phyloP scores from a whole-genome alignment of 1,140 invertebrate genomes.

The Drosophila pachea region DNA sequence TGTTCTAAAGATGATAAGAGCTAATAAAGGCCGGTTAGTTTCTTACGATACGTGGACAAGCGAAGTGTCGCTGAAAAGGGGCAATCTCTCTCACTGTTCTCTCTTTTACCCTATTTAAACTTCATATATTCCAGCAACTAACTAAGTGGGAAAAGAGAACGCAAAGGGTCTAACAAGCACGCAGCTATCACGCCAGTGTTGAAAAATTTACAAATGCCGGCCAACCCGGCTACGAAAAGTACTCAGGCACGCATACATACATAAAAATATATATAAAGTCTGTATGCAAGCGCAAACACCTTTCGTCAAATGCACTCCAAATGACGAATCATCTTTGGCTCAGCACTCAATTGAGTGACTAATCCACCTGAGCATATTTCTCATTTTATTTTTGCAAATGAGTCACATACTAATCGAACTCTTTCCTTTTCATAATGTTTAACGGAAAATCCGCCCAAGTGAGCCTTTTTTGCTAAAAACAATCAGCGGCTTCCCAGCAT shows the following conservation, averaged over 20 bases:
- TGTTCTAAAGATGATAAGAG: conserved; percentile 31
- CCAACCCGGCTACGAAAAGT: background rate
- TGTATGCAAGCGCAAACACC: conserved; percentile 26
- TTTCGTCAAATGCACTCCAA: conserved; percentile 38
- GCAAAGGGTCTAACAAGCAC: conserved; percentile 13
- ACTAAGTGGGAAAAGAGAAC: conserved; percentile 8
- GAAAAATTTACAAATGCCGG: conserved; percentile 24
- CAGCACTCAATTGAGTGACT: conserved; percentile 39
- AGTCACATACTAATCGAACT: conserved; percentile 33
- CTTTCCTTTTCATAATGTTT: conserved; percentile 20
- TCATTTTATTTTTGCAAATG: conserved; percentile 9
- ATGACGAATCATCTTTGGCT: conserved; percentile 40
- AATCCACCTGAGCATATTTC: conserved; percentile 34
- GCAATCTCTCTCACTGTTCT: conserved; percentile 2
- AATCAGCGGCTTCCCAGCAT: conserved; percentile 28
- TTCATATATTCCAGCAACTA: conserved; percentile 11
- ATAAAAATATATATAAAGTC: background rate
- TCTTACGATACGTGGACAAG: conserved; percentile 6
- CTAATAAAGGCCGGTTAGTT: conserved; percentile 52
- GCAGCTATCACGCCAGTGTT: conserved; percentile 36
- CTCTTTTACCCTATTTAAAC: background rate
- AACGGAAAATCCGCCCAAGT: conserved; percentile 37
- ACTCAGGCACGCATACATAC: conserved; percentile 10
- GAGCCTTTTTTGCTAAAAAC: conserved; percentile 46
- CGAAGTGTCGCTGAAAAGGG: background rate